Conservation (phyloP, 2,888 invertebrate species). For the Tinea trinotella region DNA sequence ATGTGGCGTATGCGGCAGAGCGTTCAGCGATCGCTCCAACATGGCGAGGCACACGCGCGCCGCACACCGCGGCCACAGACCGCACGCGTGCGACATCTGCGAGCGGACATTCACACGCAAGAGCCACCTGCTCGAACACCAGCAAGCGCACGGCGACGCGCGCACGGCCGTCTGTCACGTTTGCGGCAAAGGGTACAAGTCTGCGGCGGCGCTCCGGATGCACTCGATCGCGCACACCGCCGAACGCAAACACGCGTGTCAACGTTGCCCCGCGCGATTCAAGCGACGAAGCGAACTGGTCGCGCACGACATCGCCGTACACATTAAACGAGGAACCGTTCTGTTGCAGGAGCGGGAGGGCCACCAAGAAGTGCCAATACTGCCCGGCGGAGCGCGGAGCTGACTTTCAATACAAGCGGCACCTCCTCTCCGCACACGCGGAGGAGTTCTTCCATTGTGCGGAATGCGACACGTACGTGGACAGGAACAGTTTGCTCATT, state of each 20-base stretch:
- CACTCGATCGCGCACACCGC: slow-evolving; percentile 63
- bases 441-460: slow-evolving; percentile 51
- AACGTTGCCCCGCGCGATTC: slow-evolving; percentile 47
- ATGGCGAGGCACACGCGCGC: slow-evolving; percentile 62
- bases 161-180: slow-evolving; percentile 49
- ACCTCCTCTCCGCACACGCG: slow-evolving; percentile 39
- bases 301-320: slow-evolving; percentile 45
- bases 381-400: slow-evolving; percentile 28
- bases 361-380: slow-evolving; percentile 33
- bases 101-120: slow-evolving; percentile 58
- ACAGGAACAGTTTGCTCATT: slow-evolving; percentile 37
- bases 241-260: slow-evolving; percentile 39
- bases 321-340: slow-evolving; percentile 17
- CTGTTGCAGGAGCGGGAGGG: slow-evolving; percentile 19
- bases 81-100: slow-evolving; percentile 56
- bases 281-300: slow-evolving; percentile 55
- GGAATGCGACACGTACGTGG: slow-evolving; percentile 45
- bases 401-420: slow-evolving; percentile 29
- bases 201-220: slow-evolving; percentile 60
- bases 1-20: slow-evolving; percentile 67
- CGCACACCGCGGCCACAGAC: slow-evolving; percentile 46
- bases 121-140: slow-evolving; percentile 52
- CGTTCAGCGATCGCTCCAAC: slow-evolving; percentile 50
- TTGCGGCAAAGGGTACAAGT: slow-evolving; percentile 63
- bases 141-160: slow-evolving; percentile 50